Conservation (phyloP, 35 echinoderm and acorn worm species). For the Anneissia japonica region DNA sequence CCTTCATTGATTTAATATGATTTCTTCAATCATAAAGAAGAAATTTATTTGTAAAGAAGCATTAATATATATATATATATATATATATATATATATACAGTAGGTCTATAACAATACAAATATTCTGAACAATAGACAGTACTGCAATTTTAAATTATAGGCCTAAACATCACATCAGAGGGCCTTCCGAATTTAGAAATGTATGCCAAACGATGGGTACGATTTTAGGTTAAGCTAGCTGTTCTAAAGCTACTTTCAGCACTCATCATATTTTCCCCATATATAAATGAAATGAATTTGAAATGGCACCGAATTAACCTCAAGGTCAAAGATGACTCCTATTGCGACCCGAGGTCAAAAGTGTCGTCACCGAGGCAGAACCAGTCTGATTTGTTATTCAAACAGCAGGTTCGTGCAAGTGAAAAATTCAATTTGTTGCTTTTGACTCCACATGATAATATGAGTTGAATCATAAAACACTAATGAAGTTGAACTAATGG, state of each 20-base stretch:
- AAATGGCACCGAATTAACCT: background rate
- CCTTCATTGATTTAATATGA: too few species aligned
- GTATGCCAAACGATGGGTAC: too few species aligned
- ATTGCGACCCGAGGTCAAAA: background rate
- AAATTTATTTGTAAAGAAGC: too few species aligned
- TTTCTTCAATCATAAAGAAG: too few species aligned
- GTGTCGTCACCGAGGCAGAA: background rate
- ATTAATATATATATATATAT: conserved; percentile 1
- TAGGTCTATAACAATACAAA: background rate
- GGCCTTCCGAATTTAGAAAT: too few species aligned
- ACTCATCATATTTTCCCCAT: too few species aligned
- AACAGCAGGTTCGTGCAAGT: background rate
- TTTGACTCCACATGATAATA: background rate
- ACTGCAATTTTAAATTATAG: too few species aligned
- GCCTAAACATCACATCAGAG: too few species aligned
- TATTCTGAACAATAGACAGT: too few species aligned
- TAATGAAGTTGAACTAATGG: background rate
- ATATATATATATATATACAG: background rate
- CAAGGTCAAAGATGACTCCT: background rate
- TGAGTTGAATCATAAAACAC: background rate
- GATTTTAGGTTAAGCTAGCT: too few species aligned
- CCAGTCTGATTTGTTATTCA: background rate
- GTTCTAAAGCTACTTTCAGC: too few species aligned
- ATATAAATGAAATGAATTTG: background rate
- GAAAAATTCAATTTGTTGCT: background rate